Percentiles rank a stretch among this genome's conserved stretches.
These are phyloP conservation scores for Cactoblastis cactorum DNA, from an alignment of 2,888 invertebrate species.

Conservation along the genomic window DNA sequence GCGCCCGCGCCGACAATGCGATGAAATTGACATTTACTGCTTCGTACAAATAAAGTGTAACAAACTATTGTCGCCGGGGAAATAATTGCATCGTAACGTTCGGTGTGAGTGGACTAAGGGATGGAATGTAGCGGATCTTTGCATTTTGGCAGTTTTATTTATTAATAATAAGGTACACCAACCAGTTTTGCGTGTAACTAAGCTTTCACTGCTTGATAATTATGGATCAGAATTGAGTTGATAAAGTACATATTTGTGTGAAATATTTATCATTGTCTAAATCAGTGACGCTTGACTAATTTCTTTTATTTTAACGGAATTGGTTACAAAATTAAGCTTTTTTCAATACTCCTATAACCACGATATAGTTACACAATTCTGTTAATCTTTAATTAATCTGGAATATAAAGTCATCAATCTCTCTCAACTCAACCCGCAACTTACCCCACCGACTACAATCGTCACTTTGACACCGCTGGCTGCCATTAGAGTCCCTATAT, in stretches of 20 bases:
- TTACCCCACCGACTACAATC: neutral
- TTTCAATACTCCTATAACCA: too few relatives aligned
- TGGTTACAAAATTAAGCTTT: too few relatives aligned
- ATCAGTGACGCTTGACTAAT: too few relatives aligned
- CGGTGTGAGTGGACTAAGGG: conserved; percentile 17
- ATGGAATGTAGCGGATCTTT: conserved; percentile 14
- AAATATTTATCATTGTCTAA: too few relatives aligned
- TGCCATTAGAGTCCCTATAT: conserved; percentile 3
- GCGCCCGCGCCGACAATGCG: conserved; percentile 12
- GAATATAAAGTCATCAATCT: neutral
- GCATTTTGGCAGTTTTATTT: neutral
- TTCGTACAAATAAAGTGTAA: conserved; percentile 47
- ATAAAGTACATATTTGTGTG: too few relatives aligned
- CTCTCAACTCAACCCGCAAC: neutral
- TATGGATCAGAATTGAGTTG: too few relatives aligned
- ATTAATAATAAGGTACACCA: too few relatives aligned
- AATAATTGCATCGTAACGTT: conserved; percentile 31
- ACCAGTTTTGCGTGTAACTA: too few relatives aligned
- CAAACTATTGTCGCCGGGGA: conserved; percentile 25
- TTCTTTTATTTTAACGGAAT: too few relatives aligned
- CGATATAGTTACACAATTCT: neutral
- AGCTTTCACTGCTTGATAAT: too few relatives aligned
- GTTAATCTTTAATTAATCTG: neutral
- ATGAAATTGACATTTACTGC: conserved; percentile 52
- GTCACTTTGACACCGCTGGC: neutral